phyloP scores from a whole-genome alignment of 1,140 invertebrate species.

The Drosophila simulans region DNA sequence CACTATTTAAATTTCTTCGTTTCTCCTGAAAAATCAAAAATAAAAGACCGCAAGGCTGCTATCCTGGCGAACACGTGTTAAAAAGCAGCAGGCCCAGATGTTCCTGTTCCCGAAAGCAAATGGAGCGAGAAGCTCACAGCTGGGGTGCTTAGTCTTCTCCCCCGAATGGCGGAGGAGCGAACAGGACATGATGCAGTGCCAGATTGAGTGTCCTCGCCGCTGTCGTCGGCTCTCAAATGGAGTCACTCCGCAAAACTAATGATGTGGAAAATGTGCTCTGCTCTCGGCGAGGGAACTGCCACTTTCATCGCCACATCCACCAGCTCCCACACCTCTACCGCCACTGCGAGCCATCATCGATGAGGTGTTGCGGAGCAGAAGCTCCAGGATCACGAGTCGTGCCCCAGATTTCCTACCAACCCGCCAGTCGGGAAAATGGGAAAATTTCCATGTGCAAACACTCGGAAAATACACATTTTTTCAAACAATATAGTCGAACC shows the following conservation, averaged over 20 bases:
- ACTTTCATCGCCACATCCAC: conserved; percentile 1
- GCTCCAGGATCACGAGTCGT: conserved; percentile 50
- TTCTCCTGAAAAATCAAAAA: conserved; percentile 1
- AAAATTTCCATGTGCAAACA: conserved; percentile 1
- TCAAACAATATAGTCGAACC: background rate
- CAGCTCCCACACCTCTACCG: background rate
- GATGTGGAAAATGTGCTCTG: conserved; percentile 81
- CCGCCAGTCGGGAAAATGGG: conserved; percentile 19
- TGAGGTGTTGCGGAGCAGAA: conserved; percentile 58
- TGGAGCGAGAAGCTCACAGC: conserved; percentile 70
- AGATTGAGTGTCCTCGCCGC: conserved; percentile 50
- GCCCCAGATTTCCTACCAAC: conserved; percentile 28
- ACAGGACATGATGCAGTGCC: conserved; percentile 56
- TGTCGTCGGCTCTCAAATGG: conserved; percentile 70
- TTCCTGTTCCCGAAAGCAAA: conserved; percentile 61
- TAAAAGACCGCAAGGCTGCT: conserved; percentile 17
- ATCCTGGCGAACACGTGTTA: conserved; percentile 64
- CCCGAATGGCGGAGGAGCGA: background rate
- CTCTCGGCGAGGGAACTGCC: conserved; percentile 6
- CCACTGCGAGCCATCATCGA: conserved; percentile 44
- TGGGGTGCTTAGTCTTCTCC: conserved; percentile 31
- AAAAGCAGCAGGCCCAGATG: conserved; percentile 49
- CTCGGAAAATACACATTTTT: background rate
- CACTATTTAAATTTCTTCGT: conserved; percentile 76
- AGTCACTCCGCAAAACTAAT: conserved; percentile 81